Evolutionary conservation across 2,888 invertebrate species (phyloP), one percentile per base, ranked within the genome.

Genomic region (Lordiphosa andalusiaca): DNA sequence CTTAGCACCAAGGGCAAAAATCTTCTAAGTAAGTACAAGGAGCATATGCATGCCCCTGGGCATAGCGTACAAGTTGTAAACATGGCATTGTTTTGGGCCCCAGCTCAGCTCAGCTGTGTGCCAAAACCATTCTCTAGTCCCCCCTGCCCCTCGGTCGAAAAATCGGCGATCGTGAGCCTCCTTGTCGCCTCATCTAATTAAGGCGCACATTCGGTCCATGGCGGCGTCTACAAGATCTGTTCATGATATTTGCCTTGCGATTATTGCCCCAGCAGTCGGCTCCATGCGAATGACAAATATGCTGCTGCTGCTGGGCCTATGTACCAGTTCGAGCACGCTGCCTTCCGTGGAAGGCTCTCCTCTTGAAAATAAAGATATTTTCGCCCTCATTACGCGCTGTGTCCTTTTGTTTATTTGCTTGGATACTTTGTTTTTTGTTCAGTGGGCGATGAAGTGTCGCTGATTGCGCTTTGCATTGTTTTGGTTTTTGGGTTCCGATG

Each of bases 391-490:
- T 81, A 81, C 83, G 83, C 84, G 70, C 54, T 72, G 73, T 72
- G 71, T 78, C 76, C 75, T 75, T 84, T 80, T 81, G 80, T 84
- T 75, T 84, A 52, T 70, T 70, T 66, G 63, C 61, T 39, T 54
- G 69, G 51, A 30, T 47, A 13, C 13, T 40, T 12, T 53, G 44
- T 16, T 16, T 37, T 54, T 48, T 47, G 56, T 64, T 53, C 38
- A 59, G 58, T 69, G 72, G 83, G 66, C 86, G 85, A 85, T 86
- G 85, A 85, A 85, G 85, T 86, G 87, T 85, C 77, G 87, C 87
- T 85, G 85, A 85, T 85, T 85, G 83, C 75, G 83, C 84, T 71
- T 81, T 85, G 87, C 82, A 85, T 85, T 86, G 85, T 86, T 86
- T 85, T 71, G 82, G 72, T 67, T 65, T 42, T 48, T 61, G 55